Base-by-base conservation (phyloP, 2,113 vertebrate species). In the Cephalopholis sonnerati region DNA sequence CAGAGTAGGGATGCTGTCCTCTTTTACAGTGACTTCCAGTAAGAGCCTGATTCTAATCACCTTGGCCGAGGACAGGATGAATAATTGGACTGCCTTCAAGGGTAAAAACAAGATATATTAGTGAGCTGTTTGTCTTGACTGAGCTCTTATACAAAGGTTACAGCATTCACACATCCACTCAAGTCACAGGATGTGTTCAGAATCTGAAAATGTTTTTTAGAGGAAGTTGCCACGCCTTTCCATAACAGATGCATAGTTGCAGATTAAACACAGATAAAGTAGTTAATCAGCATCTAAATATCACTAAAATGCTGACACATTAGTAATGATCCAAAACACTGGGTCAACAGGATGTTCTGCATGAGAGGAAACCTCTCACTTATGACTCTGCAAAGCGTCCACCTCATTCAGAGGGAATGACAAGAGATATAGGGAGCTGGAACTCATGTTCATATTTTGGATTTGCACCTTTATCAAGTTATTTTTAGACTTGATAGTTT, bases 131-230 rank as follows among this genome's bases (percentile, higher is more conserved):
- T 59, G 20, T 39, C 20, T 29, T 16, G 24, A 57, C 9, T n/a
- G 29, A 68, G 53, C 76, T 67, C 41, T 48, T 16, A 18, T 39
- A 11, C 0, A 55, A 66, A 84, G 68, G 69, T 89, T 67, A 62
- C n/a, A 16, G 36, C 17, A 51, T 18, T 58, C 69, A 41, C 58
- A 78, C 81, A 48, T 39, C 2, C n/a, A 61, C 39, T 74, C 39
- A 17, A 66, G 32, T 74, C 58, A 67, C 11, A 5, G 7, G 62
- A 68, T 55, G 39, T 75, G 46, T 73, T 25, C 17, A 29, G 36
- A 61, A 84, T 61, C 0, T 36, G 29, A 80, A 71, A 4, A 46
- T 32, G 2, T 48, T 74, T 50, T 29, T 27, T 5, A 13, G 2
- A 58, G 20, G 70, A 20, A 39, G 17, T 17, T 64, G 5, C 6